Base-by-base conservation (phyloP, 2,888 invertebrate genomes). In the Drosophila neoperkinsi region DNA sequence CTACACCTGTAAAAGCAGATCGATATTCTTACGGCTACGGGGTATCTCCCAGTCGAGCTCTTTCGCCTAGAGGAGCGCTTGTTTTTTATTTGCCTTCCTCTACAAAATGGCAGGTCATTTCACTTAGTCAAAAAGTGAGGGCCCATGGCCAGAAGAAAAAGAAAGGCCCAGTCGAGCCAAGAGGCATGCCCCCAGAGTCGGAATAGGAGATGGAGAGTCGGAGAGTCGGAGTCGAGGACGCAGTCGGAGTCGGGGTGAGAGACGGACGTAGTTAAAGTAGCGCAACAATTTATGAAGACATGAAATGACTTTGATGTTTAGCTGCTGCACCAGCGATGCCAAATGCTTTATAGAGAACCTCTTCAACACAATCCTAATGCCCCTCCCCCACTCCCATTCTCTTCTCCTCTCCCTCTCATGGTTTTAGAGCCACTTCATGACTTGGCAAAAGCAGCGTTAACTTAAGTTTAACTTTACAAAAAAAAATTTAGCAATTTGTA, bases 71-170 rank as follows among this genome's bases (percentile, higher is more conserved):
- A 46, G 25, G 1, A 16, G 16, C 16, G 46, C 46, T 58, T 46
- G 52, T 33, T 34, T 50, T 61, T 58, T 57, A 66, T 61, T 60
- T 62, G 68, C 69, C 68, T 57, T 41, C 25, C 59, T 41, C 64
- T 71, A 77, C 78, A 80, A 84, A 89, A 84, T 89, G 90, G 85
- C 90, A 88, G 90, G 88, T 86, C 90, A 86, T 86, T 86, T 86
- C 90, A 87, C 88, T 89, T 88, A 84, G 82, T 70, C 82, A 72
- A 78, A 78, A 71, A 83, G 64, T 69, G 70, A 69, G 77, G 73
- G 64, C 52, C 55, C 63, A 52, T 57, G 51, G 60, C 53, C 64
- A 59, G 51, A 33, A 18, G 25, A 55, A 55, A 25, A 58, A 51
- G 80, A 81, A 77, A 77, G 77, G 79, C 71, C 56, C 55, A 43